phyloP scores from a whole-genome alignment of 1,140 invertebrate genomes.

The roundworm (Caenorhabditis elegans) region DNA sequence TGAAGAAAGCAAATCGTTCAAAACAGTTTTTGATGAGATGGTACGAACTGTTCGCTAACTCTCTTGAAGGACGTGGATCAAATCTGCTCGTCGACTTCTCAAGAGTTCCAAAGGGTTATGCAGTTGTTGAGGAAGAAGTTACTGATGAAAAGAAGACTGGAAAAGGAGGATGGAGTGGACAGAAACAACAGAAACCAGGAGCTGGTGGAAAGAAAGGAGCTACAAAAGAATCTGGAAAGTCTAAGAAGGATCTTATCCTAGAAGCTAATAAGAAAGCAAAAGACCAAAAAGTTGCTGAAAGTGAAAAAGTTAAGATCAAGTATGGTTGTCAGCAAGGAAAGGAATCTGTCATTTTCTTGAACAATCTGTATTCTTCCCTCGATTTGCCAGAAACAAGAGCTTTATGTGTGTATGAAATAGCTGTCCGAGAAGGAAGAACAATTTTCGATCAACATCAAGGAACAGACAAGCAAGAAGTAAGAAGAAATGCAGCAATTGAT shows the following conservation, averaged over 20 bases:
- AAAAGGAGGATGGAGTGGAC: constrained; percentile 50
- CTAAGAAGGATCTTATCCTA: constrained; percentile 64
- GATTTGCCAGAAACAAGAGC: constrained; percentile 64
- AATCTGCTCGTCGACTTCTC: constrained; percentile 65
- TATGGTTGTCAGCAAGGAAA: constrained; percentile 58
- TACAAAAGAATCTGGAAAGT: constrained; percentile 47
- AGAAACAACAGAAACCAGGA: constrained; percentile 45
- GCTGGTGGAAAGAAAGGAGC: constrained; percentile 26
- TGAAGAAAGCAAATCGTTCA: constrained; percentile 41
- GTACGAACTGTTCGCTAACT: constrained; percentile 64
- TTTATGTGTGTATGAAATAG: constrained; percentile 59
- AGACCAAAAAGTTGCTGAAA: constrained; percentile 56
- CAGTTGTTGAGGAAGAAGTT: constrained; percentile 47
- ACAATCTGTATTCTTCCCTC: constrained; percentile 57
- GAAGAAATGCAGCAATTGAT: constrained; percentile 51
- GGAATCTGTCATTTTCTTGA: constrained; percentile 54
- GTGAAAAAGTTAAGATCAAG: constrained; percentile 58
- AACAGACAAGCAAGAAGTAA: background rate
- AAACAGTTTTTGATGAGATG: constrained; percentile 54
- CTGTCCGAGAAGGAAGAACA: constrained; percentile 52
- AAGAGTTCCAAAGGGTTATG: constrained; percentile 55
- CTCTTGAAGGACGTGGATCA: constrained; percentile 62
- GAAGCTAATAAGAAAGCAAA: constrained; percentile 54
- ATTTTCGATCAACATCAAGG: constrained; percentile 46
- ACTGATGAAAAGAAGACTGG: constrained; percentile 39